These are phyloP conservation scores for Ctenopoma multispine DNA, from an alignment of 2,797 vertebrate species.

Conservation along the genomic window DNA sequence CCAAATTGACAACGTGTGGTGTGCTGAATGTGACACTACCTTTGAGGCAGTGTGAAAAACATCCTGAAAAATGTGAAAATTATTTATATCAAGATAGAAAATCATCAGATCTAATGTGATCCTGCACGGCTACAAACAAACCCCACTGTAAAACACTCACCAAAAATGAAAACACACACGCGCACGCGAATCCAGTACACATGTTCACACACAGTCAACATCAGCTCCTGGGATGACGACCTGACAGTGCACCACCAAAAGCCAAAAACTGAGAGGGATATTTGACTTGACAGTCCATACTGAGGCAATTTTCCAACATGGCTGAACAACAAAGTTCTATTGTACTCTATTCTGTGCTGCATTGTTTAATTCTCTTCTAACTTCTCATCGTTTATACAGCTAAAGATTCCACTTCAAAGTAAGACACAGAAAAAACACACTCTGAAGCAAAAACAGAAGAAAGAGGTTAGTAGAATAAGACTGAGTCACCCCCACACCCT, in stretches of 20 bases:
- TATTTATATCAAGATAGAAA: conserved; percentile 36
- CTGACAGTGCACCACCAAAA: conserved; percentile 36
- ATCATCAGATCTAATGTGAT: conserved; percentile 33
- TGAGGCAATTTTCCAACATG: conserved; percentile 69
- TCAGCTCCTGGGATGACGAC: conserved; percentile 45
- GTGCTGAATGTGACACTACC: conserved; percentile 32
- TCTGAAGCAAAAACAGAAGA: conserved; percentile 25
- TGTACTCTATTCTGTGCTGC: conserved; percentile 52
- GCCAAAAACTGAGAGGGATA: conserved; percentile 60
- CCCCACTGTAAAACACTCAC: background rate
- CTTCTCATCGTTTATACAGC: conserved; percentile 31
- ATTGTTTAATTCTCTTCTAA: conserved; percentile 45
- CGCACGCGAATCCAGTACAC: conserved; percentile 16
- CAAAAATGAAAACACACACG: background rate
- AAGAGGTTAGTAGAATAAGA: conserved; percentile 26
- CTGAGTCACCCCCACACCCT: background rate
- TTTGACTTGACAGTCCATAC: conserved; percentile 70
- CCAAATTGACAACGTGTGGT: conserved; percentile 35
- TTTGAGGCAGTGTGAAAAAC: conserved; percentile 31
- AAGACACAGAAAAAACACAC: conserved; percentile 1
- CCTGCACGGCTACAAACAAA: conserved; percentile 27
- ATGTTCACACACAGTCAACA: conserved; percentile 46
- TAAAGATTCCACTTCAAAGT: conserved; percentile 37
- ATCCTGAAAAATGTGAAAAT: conserved; percentile 22
- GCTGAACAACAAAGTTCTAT: conserved; percentile 67